Evolutionary conservation across 1,140 invertebrate genomes (phyloP), one percentile per base, ranked within the genome.

Genomic region (Cherax quadricarinatus): DNA sequence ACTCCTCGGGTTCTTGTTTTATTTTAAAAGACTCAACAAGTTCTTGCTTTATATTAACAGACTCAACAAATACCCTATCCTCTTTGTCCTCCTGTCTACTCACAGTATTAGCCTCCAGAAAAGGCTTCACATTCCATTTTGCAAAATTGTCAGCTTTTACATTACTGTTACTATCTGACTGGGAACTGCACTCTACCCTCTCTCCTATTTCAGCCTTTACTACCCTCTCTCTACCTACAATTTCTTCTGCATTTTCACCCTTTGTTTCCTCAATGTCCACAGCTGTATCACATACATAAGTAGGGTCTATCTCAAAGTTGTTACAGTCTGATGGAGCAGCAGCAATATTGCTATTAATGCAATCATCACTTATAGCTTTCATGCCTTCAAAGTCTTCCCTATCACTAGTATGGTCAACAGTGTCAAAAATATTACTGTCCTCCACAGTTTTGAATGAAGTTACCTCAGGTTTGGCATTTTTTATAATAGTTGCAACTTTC

Each of bases 1-100:
- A 92, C 41, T 92, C 91, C 57, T 92, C 91, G 78, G 91, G 91
- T 60, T 92, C 91, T 51, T 92, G 79, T 51, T 92, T 92, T 24
- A 92, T 92, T 18, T 82, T 60, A 1, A 73, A 49, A 51, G 84
- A 16, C 18, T 85, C 89, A 85, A 86, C 89, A 85, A 86, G 91
- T 60, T 92, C 91, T 51, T 92, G 79, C 53, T 92, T 92, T 24
- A 92, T 92, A 18, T 82, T 60, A 1, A 73, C 30, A 51, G 84
- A 16, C 18, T 85, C 89, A 88, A 24, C 24, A 88, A 51, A 53
- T 51, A 73, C 51, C 53, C 9, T 78, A 62, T 53, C 70, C 51
- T 88, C 51, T 21, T 89, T 49, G 70, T 3, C 62, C 53, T 89
- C 12, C 70, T 79, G 30, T 79, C 81, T 88, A 41, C 4, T 7